These are phyloP conservation scores for Nothocercus julius DNA, from an alignment of 2,113 vertebrate genomes.

Conservation along the genomic window DNA sequence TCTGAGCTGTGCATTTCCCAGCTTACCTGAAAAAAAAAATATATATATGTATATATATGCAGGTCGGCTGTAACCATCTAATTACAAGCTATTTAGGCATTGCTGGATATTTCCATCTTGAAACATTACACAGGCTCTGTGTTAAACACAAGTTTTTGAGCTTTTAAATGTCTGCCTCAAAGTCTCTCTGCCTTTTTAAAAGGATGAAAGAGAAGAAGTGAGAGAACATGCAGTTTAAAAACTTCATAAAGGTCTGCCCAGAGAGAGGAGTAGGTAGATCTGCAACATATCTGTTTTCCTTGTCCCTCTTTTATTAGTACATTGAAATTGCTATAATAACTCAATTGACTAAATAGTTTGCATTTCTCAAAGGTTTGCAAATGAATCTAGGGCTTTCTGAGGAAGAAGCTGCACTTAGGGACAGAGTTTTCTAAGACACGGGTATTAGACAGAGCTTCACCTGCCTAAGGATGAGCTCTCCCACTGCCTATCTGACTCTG, in stretches of 20 bases:
- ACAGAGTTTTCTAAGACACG: not conserved
- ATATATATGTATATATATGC: too few relatives aligned
- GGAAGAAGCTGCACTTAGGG: not conserved
- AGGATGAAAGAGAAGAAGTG: not conserved
- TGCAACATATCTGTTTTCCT: not conserved
- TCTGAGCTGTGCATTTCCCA: not conserved
- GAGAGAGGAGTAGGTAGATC: not conserved
- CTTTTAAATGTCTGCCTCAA: not conserved
- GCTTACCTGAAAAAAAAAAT: not conserved
- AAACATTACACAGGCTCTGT: not conserved
- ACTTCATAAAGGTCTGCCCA: not conserved
- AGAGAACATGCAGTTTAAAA: not conserved
- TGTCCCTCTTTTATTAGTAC: not conserved
- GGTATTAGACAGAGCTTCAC: not conserved
- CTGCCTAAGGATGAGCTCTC: not conserved
- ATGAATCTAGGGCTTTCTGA: not conserved
- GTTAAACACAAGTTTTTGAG: not conserved
- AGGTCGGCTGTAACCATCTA: not conserved
- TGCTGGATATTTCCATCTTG: not conserved
- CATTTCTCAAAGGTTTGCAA: not conserved
- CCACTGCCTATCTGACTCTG: not conserved
- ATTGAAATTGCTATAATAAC: not conserved
- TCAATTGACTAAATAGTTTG: not conserved
- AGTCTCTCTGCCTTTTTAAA: not conserved
- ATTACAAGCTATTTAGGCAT: not conserved